Base-by-base conservation (phyloP, 2,797 vertebrate genomes). In the Pangasius macronema region DNA sequence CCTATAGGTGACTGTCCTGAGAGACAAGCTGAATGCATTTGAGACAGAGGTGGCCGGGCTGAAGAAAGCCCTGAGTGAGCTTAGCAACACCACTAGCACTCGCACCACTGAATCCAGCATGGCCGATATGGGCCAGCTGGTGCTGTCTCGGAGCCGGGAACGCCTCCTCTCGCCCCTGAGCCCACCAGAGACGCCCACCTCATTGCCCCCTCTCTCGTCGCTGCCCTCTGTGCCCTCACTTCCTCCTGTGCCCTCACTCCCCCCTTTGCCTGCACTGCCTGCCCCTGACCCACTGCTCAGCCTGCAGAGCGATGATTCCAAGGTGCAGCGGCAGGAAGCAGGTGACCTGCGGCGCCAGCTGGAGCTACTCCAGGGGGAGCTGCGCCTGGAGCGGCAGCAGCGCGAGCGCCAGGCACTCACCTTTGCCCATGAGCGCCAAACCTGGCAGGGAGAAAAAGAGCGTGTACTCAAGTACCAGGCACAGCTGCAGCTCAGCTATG, bases 401-500 rank as follows among this genome's bases (percentile, higher is more conserved):
- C 93, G 97, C 57, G 98, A 99, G 89, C 97, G 97, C 11, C 98
- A 99, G 93, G 96, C 97, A 5, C 95, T 97, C 92, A 97, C 97
- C 94, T 99, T 99, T 0, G 97, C 98, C 88, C 97, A 98, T 90
- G 98, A 99, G 91, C 95, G 97, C 76, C 97, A 97, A 85, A 98
- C 97, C 0, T 99, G 98, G 99, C 97, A 99, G 93, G 98, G 98
- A 33, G 98, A 99, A 95, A 99, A 99, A 91, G 98, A 99, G 87
- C 97, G 98, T 5, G 98, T 99, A 91, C 96, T 99, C 85, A 98
- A 99, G 93, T 99, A 99, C 93, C 98, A 99, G 96, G 98, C 99
- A 39, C 99, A 99, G 93, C 95, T 99, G 91, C 98, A 99, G 94
- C 96, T 99, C 86, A 99, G 98, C 93, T 99, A 99, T 0, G 98